Conservation (phyloP, 2,888 invertebrate genomes). For the Eilema caniola region DNA sequence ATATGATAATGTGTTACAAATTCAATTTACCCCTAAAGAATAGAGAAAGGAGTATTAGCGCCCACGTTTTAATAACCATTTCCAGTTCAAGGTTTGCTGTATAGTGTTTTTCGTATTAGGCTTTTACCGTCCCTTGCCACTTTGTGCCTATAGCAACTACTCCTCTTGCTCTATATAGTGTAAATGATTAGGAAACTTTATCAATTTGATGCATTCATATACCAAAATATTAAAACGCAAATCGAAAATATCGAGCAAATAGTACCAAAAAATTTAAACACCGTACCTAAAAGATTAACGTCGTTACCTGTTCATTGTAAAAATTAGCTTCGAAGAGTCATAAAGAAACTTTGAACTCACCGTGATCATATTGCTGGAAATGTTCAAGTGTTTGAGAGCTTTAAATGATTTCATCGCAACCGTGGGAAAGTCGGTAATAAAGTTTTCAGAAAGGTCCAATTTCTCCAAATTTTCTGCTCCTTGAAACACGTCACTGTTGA, state of each 20-base stretch:
- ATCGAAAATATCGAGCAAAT: not conserved
- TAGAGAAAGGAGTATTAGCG: not conserved
- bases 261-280: not conserved
- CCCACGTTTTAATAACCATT: not conserved
- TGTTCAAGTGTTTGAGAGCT: slow-evolving; percentile 91
- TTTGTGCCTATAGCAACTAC: no score
- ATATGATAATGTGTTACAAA: not conserved
- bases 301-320: not conserved
- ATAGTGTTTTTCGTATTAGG: no score
- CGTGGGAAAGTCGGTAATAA: slow-evolving; percentile 93
- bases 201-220: no score
- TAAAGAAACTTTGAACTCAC: slow-evolving; percentile 77
- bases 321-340: not conserved
- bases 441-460: slow-evolving; percentile 95
- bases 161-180: no score
- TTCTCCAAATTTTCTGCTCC: slow-evolving; percentile 92
- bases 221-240: no score
- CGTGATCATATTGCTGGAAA: slow-evolving; percentile 95
- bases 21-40: not conserved
- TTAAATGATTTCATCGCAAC: slow-evolving; percentile 91
- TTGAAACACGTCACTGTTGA: slow-evolving; percentile 95
- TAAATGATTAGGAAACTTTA: no score
- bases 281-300: not conserved
- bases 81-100: no score
- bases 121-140: no score